Conservation (phyloP, 2,888 invertebrate species). For the Campopleginae sp. region DNA sequence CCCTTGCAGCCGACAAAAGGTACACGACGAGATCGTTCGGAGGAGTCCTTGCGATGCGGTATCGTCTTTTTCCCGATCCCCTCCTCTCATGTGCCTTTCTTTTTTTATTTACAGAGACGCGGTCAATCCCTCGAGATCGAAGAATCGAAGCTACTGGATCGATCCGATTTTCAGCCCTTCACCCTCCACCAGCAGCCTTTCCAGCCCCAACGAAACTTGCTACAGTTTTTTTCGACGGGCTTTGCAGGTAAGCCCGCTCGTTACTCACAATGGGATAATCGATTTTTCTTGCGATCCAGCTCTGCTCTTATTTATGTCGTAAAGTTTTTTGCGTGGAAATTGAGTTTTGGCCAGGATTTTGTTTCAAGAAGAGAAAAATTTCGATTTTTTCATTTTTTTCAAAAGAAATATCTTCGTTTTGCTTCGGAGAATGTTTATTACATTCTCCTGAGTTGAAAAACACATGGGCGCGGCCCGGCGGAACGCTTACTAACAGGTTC, state of each 20-base stretch:
- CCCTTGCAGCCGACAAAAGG: slow-evolving; percentile 73
- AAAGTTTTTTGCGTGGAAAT: neutral
- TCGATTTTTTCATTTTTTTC: neutral
- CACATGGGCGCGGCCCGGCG: neutral
- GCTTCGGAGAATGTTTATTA: neutral
- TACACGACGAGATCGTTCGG: slow-evolving; percentile 55
- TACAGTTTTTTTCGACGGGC: slow-evolving; percentile 96
- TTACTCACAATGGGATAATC: neutral
- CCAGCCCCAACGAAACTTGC: slow-evolving; percentile 96
- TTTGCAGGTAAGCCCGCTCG: slow-evolving; percentile 86
- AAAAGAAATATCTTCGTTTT: neutral
- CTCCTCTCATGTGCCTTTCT: neutral
- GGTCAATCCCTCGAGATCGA: slow-evolving; percentile 10
- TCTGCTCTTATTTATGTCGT: neutral
- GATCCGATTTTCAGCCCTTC: slow-evolving; percentile 86
- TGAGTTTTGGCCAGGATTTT: neutral
- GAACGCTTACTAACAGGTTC: neutral
- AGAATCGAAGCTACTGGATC: slow-evolving; percentile 86
- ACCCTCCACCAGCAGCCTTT: slow-evolving; percentile 94
- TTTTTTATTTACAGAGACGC: neutral
- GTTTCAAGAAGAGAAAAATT: neutral
- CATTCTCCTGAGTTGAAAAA: neutral
- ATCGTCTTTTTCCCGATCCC: neutral
- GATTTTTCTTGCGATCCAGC: neutral
- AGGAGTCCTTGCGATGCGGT: neutral